Percentiles rank a stretch among this genome's conserved stretches.
Conservation (phyloP, 2,888 invertebrate genomes). For the Nemapogon koenigi region DNA sequence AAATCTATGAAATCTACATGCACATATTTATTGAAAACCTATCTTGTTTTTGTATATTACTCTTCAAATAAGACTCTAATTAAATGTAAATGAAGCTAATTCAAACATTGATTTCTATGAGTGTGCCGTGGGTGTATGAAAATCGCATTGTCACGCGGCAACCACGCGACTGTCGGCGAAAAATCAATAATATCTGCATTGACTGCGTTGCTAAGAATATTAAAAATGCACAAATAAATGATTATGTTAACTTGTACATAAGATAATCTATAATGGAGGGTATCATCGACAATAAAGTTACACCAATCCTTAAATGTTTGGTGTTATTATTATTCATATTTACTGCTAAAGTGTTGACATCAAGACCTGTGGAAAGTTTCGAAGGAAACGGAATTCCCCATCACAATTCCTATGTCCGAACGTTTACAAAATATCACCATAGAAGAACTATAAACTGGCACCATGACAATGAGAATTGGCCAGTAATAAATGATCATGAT, state of each 20-base stretch:
- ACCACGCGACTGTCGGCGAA: constrained; percentile 15
- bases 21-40: too few relatives aligned
- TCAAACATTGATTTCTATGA: too few relatives aligned
- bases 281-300: constrained; percentile 40
- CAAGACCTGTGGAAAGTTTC: constrained; percentile 44
- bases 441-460: constrained; percentile 48
- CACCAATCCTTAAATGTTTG: constrained; percentile 50
- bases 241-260: not conserved
- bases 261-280: constrained; percentile 35
- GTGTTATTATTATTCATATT: constrained; percentile 53
- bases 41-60: too few relatives aligned
- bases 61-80: too few relatives aligned
- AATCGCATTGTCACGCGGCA: constrained; percentile 1
- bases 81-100: too few relatives aligned
- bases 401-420: constrained; percentile 48
- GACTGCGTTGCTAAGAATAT: constrained; percentile 30
- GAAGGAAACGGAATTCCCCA: constrained; percentile 42
- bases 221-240: constrained; percentile 1
- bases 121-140: too few relatives aligned
- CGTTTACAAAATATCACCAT: constrained; percentile 55
- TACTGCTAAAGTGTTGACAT: constrained; percentile 52
- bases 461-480: constrained; percentile 33
- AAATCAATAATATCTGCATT: constrained; percentile 48
- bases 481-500: constrained; percentile 24
- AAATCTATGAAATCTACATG: too few relatives aligned